These are phyloP conservation scores for Zaprionus inermis DNA, from an alignment of 1,140 invertebrate genomes.

Conservation along the genomic window DNA sequence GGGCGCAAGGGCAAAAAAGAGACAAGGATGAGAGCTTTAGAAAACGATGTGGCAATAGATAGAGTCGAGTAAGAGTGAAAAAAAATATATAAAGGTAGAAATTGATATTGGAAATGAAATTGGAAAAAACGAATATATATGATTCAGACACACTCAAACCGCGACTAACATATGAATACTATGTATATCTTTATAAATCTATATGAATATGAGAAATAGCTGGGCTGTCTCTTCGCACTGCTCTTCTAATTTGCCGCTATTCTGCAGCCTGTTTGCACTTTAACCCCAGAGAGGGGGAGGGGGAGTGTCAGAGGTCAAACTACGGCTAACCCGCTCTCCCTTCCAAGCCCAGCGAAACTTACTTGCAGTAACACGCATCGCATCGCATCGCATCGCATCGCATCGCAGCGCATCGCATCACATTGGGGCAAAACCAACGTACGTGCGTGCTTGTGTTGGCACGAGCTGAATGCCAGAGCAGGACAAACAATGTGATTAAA, in stretches of 20 bases:
- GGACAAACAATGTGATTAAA: slow-evolving; percentile 78
- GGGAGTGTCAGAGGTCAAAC: not conserved
- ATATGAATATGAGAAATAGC: too few relatives aligned
- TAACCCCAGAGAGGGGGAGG: not conserved
- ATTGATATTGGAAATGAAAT: not conserved
- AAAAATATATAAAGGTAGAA: not conserved
- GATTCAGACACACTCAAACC: too few relatives aligned
- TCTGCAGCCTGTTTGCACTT: not conserved
- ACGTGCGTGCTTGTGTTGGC: not conserved
- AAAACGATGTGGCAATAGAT: not conserved
- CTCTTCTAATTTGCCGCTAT: not conserved
- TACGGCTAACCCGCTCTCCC: not conserved
- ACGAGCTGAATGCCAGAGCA: slow-evolving; percentile 32
- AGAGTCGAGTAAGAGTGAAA: too few relatives aligned
- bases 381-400: not conserved
- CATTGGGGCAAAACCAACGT: not conserved
- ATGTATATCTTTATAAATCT: too few relatives aligned
- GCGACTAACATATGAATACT: too few relatives aligned
- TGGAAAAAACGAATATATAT: not conserved
- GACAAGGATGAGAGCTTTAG: too few relatives aligned
- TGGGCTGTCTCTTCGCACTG: too few relatives aligned
- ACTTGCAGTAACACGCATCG: not conserved
- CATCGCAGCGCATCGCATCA: not conserved
- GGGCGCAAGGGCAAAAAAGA: not conserved
- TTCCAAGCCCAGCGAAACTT: not conserved